phyloP scores from a whole-genome alignment of 2,888 invertebrate genomes.

The Diachrysia chrysitis region DNA sequence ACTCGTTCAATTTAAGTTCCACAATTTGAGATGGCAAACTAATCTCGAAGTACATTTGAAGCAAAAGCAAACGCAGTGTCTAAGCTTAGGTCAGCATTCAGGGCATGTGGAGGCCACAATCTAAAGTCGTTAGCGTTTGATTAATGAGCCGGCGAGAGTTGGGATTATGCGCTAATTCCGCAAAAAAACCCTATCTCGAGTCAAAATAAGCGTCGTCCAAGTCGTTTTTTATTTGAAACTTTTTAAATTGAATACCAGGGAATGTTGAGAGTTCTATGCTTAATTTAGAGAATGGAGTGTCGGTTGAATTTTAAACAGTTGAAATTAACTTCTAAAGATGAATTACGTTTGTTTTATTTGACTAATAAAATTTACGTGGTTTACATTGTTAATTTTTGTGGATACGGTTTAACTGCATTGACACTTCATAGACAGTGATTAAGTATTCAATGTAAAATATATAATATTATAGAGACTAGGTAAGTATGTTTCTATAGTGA shows the following conservation, averaged over 20 bases:
- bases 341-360: conserved; percentile 56
- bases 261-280: conserved; percentile 62
- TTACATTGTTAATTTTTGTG: conserved; percentile 34
- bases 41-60: conserved; percentile 56
- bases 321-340: conserved; percentile 58
- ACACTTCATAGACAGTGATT: not conserved
- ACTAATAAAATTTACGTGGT: conserved; percentile 50
- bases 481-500: too few relatives aligned
- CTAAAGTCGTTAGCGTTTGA: conserved; percentile 80
- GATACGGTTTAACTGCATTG: conserved; percentile 26
- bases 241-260: conserved; percentile 63
- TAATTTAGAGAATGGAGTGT: conserved; percentile 64
- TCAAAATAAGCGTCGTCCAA: conserved; percentile 58
- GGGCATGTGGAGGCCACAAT: conserved; percentile 58
- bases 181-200: conserved; percentile 67
- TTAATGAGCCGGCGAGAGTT: conserved; percentile 75
- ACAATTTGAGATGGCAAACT: conserved; percentile 37
- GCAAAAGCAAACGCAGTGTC: conserved; percentile 51
- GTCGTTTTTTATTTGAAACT: conserved; percentile 57
- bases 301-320: conserved; percentile 71
- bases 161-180: conserved; percentile 75
- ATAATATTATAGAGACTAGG: too few relatives aligned
- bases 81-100: conserved; percentile 59
- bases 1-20: conserved; percentile 44
- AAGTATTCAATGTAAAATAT: too few relatives aligned